Conservation (phyloP, 1,140 invertebrate species). For the Diploscapter pachys region DNA sequence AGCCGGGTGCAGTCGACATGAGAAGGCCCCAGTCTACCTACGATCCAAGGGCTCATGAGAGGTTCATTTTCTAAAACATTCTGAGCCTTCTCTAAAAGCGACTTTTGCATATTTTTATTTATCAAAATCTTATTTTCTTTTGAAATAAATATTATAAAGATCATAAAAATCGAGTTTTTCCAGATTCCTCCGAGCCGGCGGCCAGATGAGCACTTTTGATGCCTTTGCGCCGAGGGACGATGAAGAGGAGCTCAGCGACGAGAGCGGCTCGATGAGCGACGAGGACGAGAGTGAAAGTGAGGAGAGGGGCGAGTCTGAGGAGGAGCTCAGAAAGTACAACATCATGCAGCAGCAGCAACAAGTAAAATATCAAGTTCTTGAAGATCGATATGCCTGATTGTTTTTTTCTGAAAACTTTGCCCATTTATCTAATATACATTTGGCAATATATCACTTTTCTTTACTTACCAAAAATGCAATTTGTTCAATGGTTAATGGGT, state of each 20-base stretch:
- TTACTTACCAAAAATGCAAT: no score
- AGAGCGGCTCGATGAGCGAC: not conserved
- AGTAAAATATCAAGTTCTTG: not conserved
- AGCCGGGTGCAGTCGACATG: not conserved
- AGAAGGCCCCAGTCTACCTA: conserved; percentile 8
- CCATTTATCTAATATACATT: no score
- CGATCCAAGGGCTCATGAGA: conserved; percentile 1
- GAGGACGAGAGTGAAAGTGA: not conserved
- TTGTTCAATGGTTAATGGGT: no score
- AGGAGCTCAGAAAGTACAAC: conserved; percentile 5
- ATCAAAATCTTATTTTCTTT: not conserved
- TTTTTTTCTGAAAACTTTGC: no score
- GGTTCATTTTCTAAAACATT: not conserved
- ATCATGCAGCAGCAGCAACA: conserved; percentile 1
- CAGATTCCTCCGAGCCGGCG: conserved; percentile 2
- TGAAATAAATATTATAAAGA: not conserved
- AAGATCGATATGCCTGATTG: no score
- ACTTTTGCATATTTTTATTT: not conserved
- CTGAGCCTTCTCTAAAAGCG: not conserved
- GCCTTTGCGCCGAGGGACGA: not conserved
- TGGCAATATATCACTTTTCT: no score
- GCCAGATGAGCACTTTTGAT: conserved; percentile 1
- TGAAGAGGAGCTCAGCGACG: conserved; percentile 13
- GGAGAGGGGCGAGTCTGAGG: not conserved
- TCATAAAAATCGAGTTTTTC: not conserved